A percentile compares a stretch with the other conserved stretches of the same genome.
These are phyloP conservation scores for Hydrolagus colliei DNA, from an alignment of 2,797 vertebrate species.

Conservation along the genomic window DNA sequence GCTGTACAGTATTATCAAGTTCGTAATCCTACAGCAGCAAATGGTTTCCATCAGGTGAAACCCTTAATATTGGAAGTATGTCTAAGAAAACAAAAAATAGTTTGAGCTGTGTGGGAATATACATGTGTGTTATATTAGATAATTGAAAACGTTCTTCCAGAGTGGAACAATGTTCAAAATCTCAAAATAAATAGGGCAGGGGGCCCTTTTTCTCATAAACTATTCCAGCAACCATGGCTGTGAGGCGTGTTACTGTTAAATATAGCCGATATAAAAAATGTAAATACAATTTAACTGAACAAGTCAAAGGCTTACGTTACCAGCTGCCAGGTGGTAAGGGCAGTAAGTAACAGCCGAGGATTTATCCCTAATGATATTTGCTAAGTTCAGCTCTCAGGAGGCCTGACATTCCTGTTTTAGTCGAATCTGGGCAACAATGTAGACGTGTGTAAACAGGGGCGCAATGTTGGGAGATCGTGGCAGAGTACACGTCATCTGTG, in stretches of 20 bases:
- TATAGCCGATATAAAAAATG: background rate
- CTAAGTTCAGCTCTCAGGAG: background rate
- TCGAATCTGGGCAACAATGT: too few species aligned
- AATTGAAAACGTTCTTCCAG: background rate
- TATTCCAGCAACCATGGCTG: background rate
- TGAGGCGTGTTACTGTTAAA: background rate
- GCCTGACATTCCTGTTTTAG: background rate
- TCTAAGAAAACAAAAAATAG: background rate
- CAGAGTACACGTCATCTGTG: too few species aligned
- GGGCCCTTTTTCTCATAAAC: background rate
- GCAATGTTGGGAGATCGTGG: too few species aligned
- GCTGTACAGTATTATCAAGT: background rate
- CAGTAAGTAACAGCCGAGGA: background rate
- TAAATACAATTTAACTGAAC: constrained; percentile 3
- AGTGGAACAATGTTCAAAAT: background rate
- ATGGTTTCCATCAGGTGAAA: background rate
- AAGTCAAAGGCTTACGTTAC: background rate
- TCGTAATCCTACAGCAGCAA: background rate
- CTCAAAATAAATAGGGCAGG: background rate
- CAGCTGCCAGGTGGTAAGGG: background rate
- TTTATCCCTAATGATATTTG: background rate
- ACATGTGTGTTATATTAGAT: constrained; percentile 1
- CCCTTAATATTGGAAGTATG: background rate
- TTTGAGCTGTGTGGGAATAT: background rate
- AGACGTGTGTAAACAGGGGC: too few species aligned